Evolutionary conservation across 2,888 invertebrate genomes (phyloP), one percentile per base, ranked within the genome.

Genomic region (Lacanobia wlatinum): DNA sequence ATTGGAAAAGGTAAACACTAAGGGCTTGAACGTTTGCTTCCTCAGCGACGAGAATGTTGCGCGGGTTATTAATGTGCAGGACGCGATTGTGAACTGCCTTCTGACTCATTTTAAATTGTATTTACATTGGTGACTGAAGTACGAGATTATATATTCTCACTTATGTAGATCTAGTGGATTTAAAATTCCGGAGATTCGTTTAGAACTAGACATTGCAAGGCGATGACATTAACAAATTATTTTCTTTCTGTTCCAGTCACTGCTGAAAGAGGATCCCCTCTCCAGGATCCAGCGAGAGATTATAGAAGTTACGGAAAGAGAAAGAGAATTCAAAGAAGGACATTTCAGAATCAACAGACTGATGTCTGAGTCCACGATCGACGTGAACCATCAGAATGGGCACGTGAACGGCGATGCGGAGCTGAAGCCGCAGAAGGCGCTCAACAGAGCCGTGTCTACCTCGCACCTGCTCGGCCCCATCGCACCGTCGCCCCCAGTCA

Each of bases 201-300:
- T 21, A n/a, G 1, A 16, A 43, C n/a, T 34, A n/a, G 7, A 63
- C 14, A 56, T 40, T 55, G 1, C 23, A 46, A 40, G 7, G 46
- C 12, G 2, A n/a, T 46, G 28, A 7, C 18, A 53, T 56, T 65
- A 62, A 61, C 2, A 61, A 63, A 61, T 43, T 40, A 14, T 70
- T 70, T 91, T 90, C 84, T 63, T 87, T 90, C 87, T 88, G 89
- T 95, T 94, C 62, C 95, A 96, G 96, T 93, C 95, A 84, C 92
- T 96, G 89, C 93, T 97, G 92, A 97, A 97, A 93, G 97, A 97
- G 91, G 97, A 97, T 94, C 98, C 98, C 82, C 96, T 98, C 88
- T 97, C 97, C 89, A 97, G 98, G 92, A 98, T 99, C 92, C 98
- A 99, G 94, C 97, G 97, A 90, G 99, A 99, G 96, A 98, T 99